Evolutionary conservation across 2,113 vertebrate species (phyloP).

Genomic region (Oncorhynchus mykiss): DNA sequence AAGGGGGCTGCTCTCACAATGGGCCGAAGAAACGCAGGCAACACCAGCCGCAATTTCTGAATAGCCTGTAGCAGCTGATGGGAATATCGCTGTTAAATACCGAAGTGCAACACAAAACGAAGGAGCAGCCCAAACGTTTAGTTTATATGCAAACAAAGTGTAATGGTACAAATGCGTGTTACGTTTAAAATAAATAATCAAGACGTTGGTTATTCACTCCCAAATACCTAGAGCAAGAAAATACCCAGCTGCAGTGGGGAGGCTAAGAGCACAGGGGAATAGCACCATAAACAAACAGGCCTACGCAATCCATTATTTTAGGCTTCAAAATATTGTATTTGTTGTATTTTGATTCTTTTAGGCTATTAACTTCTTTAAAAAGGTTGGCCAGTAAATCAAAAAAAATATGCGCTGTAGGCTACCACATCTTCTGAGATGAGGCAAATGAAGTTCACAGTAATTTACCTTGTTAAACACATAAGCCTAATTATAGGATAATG

Average conservation of each 20-base stretch:
- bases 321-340: too few relatives aligned
- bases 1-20: slow-evolving; percentile 76
- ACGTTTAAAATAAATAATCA: neutral
- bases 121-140: too few relatives aligned
- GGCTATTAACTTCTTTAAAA: too few relatives aligned
- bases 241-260: neutral
- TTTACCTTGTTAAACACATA: too few relatives aligned
- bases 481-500: too few relatives aligned
- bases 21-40: slow-evolving; percentile 47
- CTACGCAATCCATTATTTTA: too few relatives aligned
- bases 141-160: neutral
- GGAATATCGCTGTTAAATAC: neutral
- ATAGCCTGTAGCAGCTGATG: too few relatives aligned
- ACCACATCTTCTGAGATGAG: neutral
- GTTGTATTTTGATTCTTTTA: too few relatives aligned
- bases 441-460: neutral
- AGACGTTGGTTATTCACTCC: neutral
- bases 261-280: neutral
- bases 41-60: neutral
- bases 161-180: neutral
- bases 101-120: too few relatives aligned
- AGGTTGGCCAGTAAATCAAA: too few relatives aligned
- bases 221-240: neutral
- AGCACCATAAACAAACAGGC: neutral
- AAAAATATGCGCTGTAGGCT: too few relatives aligned